Conservation (phyloP, 2,888 invertebrate genomes). For the Tachina grossa region DNA sequence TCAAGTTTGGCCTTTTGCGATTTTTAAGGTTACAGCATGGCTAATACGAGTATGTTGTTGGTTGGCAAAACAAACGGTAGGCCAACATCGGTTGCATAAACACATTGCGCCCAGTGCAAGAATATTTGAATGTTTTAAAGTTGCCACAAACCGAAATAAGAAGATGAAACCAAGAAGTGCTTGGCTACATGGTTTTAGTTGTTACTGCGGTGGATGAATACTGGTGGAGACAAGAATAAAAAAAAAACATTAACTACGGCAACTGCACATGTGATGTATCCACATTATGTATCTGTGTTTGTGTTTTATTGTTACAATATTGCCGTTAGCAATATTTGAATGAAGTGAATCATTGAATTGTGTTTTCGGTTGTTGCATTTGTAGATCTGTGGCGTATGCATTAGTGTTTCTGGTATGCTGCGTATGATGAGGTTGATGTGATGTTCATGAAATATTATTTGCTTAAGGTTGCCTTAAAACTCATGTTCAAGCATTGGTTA, state of each 20-base stretch:
- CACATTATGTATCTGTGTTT: background rate
- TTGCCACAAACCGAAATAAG: conserved; percentile 7
- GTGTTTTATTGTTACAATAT: conserved; percentile 65
- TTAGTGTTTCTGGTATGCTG: conserved; percentile 40
- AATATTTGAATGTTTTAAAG: conserved; percentile 53
- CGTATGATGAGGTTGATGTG: conserved; percentile 49
- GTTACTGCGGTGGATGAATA: conserved; percentile 34
- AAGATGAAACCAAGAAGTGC: conserved; percentile 10
- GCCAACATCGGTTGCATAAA: conserved; percentile 72
- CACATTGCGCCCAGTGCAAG: conserved; percentile 53
- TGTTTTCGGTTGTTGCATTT: conserved; percentile 53
- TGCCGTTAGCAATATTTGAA: conserved; percentile 68
- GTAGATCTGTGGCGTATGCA: conserved; percentile 5
- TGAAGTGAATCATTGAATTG: conserved; percentile 70
- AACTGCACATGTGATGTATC: conserved; percentile 14
- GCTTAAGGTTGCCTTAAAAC: conserved; percentile 64
- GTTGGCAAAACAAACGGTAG: conserved; percentile 78
- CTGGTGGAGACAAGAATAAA: conserved; percentile 53
- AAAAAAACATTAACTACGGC: conserved; percentile 1
- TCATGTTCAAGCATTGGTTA: conserved; percentile 70
- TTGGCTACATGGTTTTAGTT: conserved; percentile 8
- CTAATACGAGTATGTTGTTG: conserved; percentile 72
- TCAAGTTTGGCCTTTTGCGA: conserved; percentile 45
- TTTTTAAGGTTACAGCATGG: conserved; percentile 72
- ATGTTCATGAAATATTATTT: conserved; percentile 69